A percentile compares a stretch with the other conserved stretches of the same genome.
Conservation (phyloP, 2,113 vertebrate genomes). For the Sorex fumeus region DNA sequence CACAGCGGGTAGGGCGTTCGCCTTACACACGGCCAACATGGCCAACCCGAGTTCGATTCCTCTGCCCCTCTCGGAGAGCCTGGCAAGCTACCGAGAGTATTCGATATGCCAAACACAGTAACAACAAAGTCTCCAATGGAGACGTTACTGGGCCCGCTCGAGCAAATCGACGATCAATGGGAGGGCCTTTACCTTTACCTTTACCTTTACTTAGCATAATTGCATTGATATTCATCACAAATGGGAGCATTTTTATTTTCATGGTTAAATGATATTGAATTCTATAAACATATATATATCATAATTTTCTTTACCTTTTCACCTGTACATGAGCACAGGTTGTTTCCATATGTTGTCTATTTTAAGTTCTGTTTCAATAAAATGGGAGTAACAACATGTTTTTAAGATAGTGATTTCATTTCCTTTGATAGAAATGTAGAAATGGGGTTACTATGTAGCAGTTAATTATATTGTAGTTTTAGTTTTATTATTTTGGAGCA, state of each 20-base stretch:
- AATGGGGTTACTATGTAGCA: background rate
- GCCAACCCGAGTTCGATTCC: too few relatives aligned
- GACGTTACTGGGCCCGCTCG: too few relatives aligned
- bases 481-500: background rate
- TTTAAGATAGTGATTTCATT: background rate
- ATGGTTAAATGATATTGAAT: background rate
- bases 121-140: too few relatives aligned
- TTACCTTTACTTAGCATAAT: too few relatives aligned
- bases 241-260: background rate
- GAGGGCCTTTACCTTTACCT: too few relatives aligned
- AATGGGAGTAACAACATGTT: background rate
- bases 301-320: background rate
- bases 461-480: background rate
- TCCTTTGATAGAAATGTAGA: background rate
- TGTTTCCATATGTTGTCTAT: background rate
- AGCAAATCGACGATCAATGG: too few relatives aligned
- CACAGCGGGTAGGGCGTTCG: too few relatives aligned
- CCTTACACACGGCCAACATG: too few relatives aligned
- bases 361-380: background rate
- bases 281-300: background rate
- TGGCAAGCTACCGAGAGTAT: too few relatives aligned
- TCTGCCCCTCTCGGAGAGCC: too few relatives aligned
- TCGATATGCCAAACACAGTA: too few relatives aligned
- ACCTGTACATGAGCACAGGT: background rate
- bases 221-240: background rate